Base-by-base conservation (phyloP, 2,888 invertebrate species). In the Lithodes maja region DNA sequence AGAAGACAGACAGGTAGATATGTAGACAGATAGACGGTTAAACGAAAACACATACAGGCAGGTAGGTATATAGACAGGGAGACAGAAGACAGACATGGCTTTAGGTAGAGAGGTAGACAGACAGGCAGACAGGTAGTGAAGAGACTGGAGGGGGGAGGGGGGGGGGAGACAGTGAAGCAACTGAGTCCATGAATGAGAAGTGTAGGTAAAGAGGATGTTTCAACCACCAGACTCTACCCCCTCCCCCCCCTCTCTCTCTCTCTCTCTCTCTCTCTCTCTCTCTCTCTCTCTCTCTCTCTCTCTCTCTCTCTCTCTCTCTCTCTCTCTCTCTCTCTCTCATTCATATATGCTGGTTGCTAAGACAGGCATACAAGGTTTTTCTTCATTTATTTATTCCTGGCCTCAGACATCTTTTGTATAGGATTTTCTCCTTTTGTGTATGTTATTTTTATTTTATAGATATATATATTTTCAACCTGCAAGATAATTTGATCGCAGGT, bases 131-230 rank as follows among this genome's bases (percentile, higher is more conserved):
- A 77, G 77, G 50, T 49, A 80, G 80, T n/a, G 33, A 17, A 55
- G 7, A 80, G 33, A 61, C 61, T 2, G 61, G 83, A 5, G 74
- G 55, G 83, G 71, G 52, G 55, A 52, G 61, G 71, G 52, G 71
- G 52, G 71, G 53, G 50, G 50, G 49, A 68, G 69, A 49, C 33
- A 82, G 61, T 3, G 3, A 79, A 53, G 54, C 9, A 55, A 55
- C n/a, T 55, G 61, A 61, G 61, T 7, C 1, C 15, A 15, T 83
- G 71, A 80, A 61, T 61, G 80, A 80, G 80, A 80, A 61, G 61
- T 55, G 61, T 17, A 80, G 61, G 33, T 49, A 80, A 80, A 80
- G 80, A 55, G 55, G 61, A 80, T 80, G 80, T 80, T 49, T 17
- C 80, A 3, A 7, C 71, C 71, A 3, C 9, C 9, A n/a, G 9